phyloP scores from a whole-genome alignment of 2,797 vertebrate species.

The Neomorphus geoffroyi region DNA sequence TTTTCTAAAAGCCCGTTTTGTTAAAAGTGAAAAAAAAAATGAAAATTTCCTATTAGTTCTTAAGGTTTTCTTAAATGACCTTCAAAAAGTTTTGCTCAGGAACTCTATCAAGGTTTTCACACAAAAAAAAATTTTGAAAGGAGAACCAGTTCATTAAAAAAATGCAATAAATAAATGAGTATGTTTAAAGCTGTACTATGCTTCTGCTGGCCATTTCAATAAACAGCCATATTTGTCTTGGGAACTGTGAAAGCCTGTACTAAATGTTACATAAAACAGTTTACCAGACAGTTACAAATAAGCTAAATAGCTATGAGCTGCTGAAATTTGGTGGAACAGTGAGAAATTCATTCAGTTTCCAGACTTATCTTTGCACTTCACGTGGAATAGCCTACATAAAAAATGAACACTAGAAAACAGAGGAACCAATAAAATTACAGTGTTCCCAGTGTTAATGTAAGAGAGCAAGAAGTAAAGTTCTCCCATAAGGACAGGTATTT shows the following conservation, averaged over 20 bases:
- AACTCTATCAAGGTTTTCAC: background rate
- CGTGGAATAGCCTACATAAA: background rate
- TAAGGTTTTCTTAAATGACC: background rate
- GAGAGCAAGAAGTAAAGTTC: background rate
- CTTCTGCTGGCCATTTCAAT: conserved; percentile 32
- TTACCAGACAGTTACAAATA: conserved; percentile 44
- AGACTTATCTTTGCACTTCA: conserved; percentile 20
- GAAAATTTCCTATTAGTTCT: background rate
- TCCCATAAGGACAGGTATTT: background rate
- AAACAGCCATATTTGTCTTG: conserved; percentile 22
- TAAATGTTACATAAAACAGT: conserved; percentile 28
- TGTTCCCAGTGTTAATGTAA: background rate
- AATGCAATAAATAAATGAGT: background rate
- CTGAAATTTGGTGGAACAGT: conserved; percentile 23
- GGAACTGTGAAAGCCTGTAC: background rate
- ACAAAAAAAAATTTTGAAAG: background rate
- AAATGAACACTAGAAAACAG: background rate
- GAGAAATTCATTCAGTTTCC: background rate
- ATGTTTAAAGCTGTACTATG: background rate
- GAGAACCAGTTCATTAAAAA: background rate
- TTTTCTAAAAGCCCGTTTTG: background rate
- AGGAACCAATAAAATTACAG: background rate
- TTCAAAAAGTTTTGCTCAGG: background rate
- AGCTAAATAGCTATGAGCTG: conserved; percentile 7
- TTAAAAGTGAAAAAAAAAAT: background rate